These are phyloP conservation scores for Rugalucina vietnamica DNA, from an alignment of 2,888 invertebrate genomes.

Conservation along the genomic window DNA sequence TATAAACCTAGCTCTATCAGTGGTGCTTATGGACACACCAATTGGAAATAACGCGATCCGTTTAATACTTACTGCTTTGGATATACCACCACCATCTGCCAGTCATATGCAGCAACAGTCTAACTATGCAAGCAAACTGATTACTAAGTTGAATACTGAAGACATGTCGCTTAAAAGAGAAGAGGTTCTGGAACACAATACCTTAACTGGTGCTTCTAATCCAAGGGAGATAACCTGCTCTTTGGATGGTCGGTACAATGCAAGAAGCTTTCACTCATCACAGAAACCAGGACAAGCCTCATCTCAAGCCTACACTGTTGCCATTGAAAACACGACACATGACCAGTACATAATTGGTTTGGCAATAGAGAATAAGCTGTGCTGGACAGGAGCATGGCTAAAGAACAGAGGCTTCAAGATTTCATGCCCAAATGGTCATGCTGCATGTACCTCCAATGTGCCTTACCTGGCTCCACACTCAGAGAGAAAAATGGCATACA, in stretches of 20 bases:
- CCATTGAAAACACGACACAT: constrained; percentile 25
- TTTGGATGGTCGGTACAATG: constrained; percentile 21
- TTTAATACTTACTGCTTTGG: too few relatives aligned
- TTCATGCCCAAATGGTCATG: constrained; percentile 15
- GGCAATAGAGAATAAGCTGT: not conserved
- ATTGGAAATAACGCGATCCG: too few relatives aligned
- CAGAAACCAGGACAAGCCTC: constrained; percentile 26
- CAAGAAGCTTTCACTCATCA: constrained; percentile 10
- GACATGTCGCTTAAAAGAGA: too few relatives aligned
- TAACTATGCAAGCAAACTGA: too few relatives aligned
- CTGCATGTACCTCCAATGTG: constrained; percentile 16
- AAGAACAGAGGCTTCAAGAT: constrained; percentile 14
- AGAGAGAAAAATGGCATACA: constrained; percentile 23
- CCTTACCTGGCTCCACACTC: constrained; percentile 8
- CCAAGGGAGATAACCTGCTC: not conserved
- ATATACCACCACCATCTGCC: too few relatives aligned
- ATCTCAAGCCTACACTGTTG: constrained; percentile 21
- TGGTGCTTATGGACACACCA: too few relatives aligned
- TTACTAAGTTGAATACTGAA: too few relatives aligned
- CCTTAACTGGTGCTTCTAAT: not conserved
- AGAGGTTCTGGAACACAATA: constrained; percentile 1
- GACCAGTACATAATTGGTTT: constrained; percentile 1
- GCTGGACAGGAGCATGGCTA: constrained; percentile 4
- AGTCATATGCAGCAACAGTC: too few relatives aligned
- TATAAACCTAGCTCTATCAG: too few relatives aligned